Evolutionary conservation across 2,888 invertebrate genomes (phyloP), one percentile per base, ranked within the genome.

Genomic region (Bhutanitis thaidina): DNA sequence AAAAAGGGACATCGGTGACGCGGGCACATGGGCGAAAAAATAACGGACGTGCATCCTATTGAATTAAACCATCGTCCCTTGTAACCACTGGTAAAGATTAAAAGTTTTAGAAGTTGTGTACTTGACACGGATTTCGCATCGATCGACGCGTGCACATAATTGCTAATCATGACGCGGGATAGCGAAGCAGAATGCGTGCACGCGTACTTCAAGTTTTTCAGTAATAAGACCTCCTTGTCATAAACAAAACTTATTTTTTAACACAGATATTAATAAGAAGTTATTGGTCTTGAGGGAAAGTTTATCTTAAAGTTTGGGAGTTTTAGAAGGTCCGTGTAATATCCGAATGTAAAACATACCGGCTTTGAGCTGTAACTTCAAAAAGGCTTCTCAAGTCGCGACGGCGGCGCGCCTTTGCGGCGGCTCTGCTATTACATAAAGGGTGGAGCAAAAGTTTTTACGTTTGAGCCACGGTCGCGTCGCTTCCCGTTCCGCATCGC

Each of bases 381-480:
- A 72, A 82, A 84, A 84, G 80, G 81, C 77, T 83, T 75, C 82
- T 77, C 71, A 77, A 82, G 80, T 77, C 74, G 69, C 65, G 64
- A 65, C 68, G 66, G 67, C 68, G 64, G 60, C 52, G 55, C 59
- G 55, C 54, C 57, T 61, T 53, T 59, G 61, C 47, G 50, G 52
- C 74, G 58, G 71, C 71, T 68, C 69, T 68, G 69, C 72, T 74
- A 77, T 80, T 77, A 81, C 78, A 73, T 73, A 81, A 85, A 80
- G 84, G 81, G 82, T 82, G 65, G 74, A 77, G 85, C 74, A 77
- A 82, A 88, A 87, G 78, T 87, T 89, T 89, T 85, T 83, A 79
- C 82, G 81, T 87, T 82, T 80, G 77, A 77, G 69, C 71, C 78
- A 73, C 73, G 73, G 74, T 59, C 74, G 70, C 72, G 69, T 71